A percentile compares a stretch with the other conserved stretches of the same genome.
These are phyloP conservation scores for Lathamus discolor DNA, from an alignment of 2,113 vertebrate genomes.

Conservation along the genomic window DNA sequence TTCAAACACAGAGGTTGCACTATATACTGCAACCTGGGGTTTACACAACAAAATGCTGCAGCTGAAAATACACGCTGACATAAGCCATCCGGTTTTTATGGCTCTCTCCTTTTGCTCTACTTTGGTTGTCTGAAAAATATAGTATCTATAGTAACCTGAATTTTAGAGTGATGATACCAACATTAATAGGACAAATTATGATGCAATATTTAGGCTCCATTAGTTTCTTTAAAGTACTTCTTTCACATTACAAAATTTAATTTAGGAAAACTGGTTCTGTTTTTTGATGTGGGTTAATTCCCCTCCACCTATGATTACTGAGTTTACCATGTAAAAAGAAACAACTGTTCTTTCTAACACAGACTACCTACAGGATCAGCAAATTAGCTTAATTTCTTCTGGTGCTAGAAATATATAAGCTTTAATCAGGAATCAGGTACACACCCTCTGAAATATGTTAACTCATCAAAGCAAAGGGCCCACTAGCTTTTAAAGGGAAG, in stretches of 20 bases:
- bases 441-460: constrained; percentile 56
- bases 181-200: constrained; percentile 42
- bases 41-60: neutral
- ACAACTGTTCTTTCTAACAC: constrained; percentile 30
- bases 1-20: neutral
- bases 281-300: constrained; percentile 60
- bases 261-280: constrained; percentile 15
- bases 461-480: constrained; percentile 47
- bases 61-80: neutral
- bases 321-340: constrained; percentile 56
- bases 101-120: neutral
- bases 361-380: constrained; percentile 36
- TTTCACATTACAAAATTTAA: constrained; percentile 49
- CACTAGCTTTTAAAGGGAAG: constrained; percentile 32
- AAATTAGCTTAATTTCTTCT: constrained; percentile 54
- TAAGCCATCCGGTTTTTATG: neutral
- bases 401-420: constrained; percentile 56
- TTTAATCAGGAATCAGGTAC: constrained; percentile 60
- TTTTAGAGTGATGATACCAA: constrained; percentile 27
- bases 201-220: constrained; percentile 43
- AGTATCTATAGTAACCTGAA: constrained; percentile 1
- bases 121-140: constrained; percentile 12
- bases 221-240: constrained; percentile 44
- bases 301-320: constrained; percentile 28
- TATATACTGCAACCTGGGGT: neutral